Evolutionary conservation across 2,888 invertebrate species (phyloP).

Genomic region (Eustalomyia histrio): DNA sequence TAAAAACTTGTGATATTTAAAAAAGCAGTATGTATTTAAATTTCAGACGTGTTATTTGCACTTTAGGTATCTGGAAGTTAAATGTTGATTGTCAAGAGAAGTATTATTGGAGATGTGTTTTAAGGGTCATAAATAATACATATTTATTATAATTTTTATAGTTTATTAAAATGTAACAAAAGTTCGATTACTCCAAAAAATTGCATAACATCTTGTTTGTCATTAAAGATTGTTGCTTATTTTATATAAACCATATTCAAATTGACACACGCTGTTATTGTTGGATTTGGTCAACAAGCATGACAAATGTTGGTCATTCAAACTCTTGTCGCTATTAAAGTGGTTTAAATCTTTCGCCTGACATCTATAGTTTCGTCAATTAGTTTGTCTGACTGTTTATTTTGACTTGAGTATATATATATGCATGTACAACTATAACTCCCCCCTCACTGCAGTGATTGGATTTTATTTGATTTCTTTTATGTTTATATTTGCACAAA

Average conservation of each 20-base stretch:
- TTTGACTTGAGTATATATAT: background rate
- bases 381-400: background rate
- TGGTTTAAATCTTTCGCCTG: background rate
- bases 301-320: background rate
- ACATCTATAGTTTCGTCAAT: background rate
- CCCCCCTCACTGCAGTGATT: background rate
- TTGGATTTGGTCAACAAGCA: background rate
- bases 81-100: too few relatives aligned
- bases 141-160: too few relatives aligned
- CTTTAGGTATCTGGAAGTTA: too few relatives aligned
- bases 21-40: too few relatives aligned
- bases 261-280: background rate
- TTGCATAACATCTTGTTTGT: background rate
- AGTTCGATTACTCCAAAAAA: too few relatives aligned
- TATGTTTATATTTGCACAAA: slow-evolving; percentile 22
- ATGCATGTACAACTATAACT: background rate
- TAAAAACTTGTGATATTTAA: too few relatives aligned
- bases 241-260: background rate
- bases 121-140: too few relatives aligned
- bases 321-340: background rate
- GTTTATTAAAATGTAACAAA: too few relatives aligned
- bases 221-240: background rate
- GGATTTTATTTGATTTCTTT: slow-evolving; percentile 43
- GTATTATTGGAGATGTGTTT: too few relatives aligned
- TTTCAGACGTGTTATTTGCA: too few relatives aligned